Base-by-base conservation (phyloP, 2,797 vertebrate species). In the Lacerta agilis region DNA sequence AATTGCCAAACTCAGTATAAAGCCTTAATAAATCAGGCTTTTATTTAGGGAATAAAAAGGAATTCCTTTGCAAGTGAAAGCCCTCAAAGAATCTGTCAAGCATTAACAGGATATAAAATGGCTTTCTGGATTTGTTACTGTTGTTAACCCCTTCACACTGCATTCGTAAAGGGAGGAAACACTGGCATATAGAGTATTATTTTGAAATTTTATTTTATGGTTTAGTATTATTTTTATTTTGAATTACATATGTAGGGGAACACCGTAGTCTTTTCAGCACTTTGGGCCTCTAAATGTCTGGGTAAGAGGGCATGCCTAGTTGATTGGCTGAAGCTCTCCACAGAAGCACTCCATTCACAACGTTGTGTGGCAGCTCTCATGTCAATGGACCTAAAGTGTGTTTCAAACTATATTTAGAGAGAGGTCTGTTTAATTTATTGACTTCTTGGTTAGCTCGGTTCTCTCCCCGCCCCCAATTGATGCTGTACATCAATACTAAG, bases 1-100 rank as follows among this genome's bases (percentile, higher is more conserved):
- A 93, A 96, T 87, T 90, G 86, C 85, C 73, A 92, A 94, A 92
- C 13, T 87, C 0, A 3, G 20, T 66, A n/a, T 3, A 92, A 93
- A 95, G 69, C 86, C 79, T 92, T 88, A 91, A 92, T 81, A 92
- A 90, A 92, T 38, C 72, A 93, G 36, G 78, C 55, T 86, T 79
- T 83, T 92, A 89, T 78, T 91, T 84, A 93, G 93, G 82, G 55
- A 88, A 76, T 76, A 75, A 67, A 89, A 92, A 94, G 87, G 61
- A 88, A 86, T 91, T 82, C 18, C 29, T 83, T 45, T 67, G 88
- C 76, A 87, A 41, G 18, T 85, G 25, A 23, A 45, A 89, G 86
- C 3, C 72, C 75, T 81, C 73, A 36, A 90, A 89, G 29, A 87
- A 1, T 20, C 1, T 45, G 23, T 10, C 3, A 67, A 43, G 73